Evolutionary conservation across 2,888 invertebrate species (phyloP).

Genomic region (Hirudinaria manillensis): DNA sequence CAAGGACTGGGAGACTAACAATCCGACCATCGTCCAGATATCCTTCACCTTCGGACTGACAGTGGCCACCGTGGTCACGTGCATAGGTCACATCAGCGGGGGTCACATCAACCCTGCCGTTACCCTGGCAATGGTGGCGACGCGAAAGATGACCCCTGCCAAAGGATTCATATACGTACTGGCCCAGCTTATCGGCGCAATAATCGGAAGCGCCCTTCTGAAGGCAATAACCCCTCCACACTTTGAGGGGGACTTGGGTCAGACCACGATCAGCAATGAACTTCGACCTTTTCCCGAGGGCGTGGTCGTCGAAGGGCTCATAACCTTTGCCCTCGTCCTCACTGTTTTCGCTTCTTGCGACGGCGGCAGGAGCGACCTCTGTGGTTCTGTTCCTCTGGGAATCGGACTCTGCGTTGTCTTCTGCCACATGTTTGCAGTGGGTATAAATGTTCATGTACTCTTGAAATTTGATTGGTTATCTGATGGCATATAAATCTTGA

Average conservation of each 20-base stretch:
- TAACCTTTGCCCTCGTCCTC: slow-evolving; percentile 44
- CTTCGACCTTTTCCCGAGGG: slow-evolving; percentile 33
- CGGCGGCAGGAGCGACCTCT: slow-evolving; percentile 40
- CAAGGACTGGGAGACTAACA: slow-evolving; percentile 22
- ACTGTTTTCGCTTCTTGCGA: slow-evolving; percentile 44
- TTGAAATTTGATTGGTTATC: too few relatives aligned
- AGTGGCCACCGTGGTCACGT: slow-evolving; percentile 50
- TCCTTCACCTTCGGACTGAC: slow-evolving; percentile 51
- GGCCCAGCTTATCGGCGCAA: slow-evolving; percentile 73
- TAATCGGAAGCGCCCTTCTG: slow-evolving; percentile 50
- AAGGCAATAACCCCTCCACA: slow-evolving; percentile 34
- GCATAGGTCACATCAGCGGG: slow-evolving; percentile 52
- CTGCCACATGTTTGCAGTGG: slow-evolving; percentile 42
- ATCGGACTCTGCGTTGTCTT: slow-evolving; percentile 43
- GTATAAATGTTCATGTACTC: slow-evolving; percentile 19
- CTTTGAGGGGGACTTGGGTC: slow-evolving; percentile 32
- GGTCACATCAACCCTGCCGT: slow-evolving; percentile 55
- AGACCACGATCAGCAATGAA: slow-evolving; percentile 15
- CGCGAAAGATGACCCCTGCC: slow-evolving; percentile 69
- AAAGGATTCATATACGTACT: slow-evolving; percentile 63
- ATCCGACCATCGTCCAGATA: slow-evolving; percentile 37
- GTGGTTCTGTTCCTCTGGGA: slow-evolving; percentile 42
- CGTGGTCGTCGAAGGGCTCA: slow-evolving; percentile 41
- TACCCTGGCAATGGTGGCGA: slow-evolving; percentile 61
- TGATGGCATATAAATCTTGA: background rate